Evolutionary conservation across 2,888 invertebrate species (phyloP).

Genomic region (Mesorhabditis spiculigera): DNA sequence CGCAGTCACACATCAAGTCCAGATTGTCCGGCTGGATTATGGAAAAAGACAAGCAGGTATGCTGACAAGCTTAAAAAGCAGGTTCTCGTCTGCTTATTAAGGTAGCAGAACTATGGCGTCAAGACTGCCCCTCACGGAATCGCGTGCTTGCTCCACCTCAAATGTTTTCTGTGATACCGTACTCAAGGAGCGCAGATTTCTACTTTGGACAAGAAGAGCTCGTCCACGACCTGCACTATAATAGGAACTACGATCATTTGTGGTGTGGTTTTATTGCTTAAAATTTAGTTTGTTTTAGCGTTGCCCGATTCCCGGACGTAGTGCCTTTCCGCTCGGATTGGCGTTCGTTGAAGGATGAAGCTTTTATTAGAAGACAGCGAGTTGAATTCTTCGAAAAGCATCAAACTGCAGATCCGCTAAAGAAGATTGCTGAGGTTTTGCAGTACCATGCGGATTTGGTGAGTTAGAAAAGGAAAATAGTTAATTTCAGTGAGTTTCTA

Average conservation of each 20-base stretch:
- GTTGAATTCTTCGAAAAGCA: constrained; percentile 14
- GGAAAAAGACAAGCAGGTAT: neutral
- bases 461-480: constrained; percentile 3
- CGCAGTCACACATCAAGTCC: neutral
- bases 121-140: neutral
- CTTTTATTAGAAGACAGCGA: constrained; percentile 9
- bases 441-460: constrained; percentile 19
- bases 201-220: constrained; percentile 23
- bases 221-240: neutral
- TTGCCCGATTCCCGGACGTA: neutral
- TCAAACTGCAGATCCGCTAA: constrained; percentile 16
- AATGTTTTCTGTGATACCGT: neutral
- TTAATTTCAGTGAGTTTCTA: constrained; percentile 10
- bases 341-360: constrained; percentile 2
- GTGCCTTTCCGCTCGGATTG: neutral
- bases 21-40: neutral
- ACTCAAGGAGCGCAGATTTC: constrained; percentile 14
- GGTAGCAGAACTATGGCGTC: neutral
- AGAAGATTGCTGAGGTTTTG: constrained; percentile 19
- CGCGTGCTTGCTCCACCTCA: neutral
- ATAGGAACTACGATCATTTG: neutral
- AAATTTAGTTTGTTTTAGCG: neutral
- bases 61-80: neutral
- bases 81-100: neutral
- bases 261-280: neutral